Evolutionary conservation across 1,140 invertebrate genomes (phyloP), one percentile per base, ranked within the genome.

Genomic region (Drosophila pectinifera): DNA sequence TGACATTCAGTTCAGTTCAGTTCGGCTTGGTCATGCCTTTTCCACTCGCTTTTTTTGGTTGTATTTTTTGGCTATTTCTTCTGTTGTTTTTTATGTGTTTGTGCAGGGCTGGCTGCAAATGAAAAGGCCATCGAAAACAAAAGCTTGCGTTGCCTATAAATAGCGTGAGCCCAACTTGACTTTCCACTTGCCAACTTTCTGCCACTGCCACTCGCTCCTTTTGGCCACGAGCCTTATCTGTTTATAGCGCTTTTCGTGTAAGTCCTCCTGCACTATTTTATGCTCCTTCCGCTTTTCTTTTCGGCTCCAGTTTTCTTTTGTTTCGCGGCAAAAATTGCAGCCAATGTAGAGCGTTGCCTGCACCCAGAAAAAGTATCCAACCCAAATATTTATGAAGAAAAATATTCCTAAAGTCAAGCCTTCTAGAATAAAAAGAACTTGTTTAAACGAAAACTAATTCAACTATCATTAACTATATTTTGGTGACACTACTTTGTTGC

Each of bases 71-170:
- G 36, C 24, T 24, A n/a, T 18, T 74, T 55, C 55, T 31, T 74
- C 42, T 65, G 49, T 45, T 74, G 28, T 74, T 28, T 54, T 31
- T 73, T 39, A 39, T 58, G 58, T 62, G 65, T 54, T 63, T 77
- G 62, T 75, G 65, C 73, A 78, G 59, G 69, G 65, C 77, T 62
- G 53, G 48, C 83, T 88, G 83, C 79, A 88, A 88, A 89, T 88
- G 84, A 89, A 88, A 88, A 88, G 83, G 84, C 79, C 79, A 89
- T 89, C 75, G 84, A 88, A 88, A 88, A 88, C 83, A 88, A 88
- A 86, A 89, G 83, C 84, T 73, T 65, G 86, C 84, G 79, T 83
- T 83, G 80, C 64, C 83, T 83, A 88, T 88, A 88, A 88, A 88
- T 83, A 88, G 83, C 79, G 79, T 82, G 74, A 75, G 82, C 78